A percentile compares a stretch with the other conserved stretches of the same genome.
phyloP scores from a whole-genome alignment of 2,888 invertebrate genomes.

The Lasioglossum zephyrum region DNA sequence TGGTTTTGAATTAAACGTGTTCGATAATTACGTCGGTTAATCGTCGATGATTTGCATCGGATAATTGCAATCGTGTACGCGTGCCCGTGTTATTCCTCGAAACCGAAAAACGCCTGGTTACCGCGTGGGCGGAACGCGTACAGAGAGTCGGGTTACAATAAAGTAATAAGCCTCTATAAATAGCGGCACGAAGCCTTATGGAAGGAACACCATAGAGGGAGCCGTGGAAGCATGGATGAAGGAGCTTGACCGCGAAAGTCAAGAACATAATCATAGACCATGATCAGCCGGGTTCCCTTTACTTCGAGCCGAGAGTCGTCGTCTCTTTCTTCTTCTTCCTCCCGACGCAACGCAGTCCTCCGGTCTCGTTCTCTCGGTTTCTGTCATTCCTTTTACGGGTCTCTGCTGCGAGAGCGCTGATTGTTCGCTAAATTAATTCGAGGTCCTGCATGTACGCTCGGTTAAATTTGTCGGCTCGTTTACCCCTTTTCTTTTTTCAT shows the following conservation, averaged over 20 bases:
- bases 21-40: not conserved
- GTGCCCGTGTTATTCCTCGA: not conserved
- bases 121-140: constrained; percentile 75
- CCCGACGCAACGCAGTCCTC: not conserved
- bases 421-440: constrained; percentile 53
- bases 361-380: constrained; percentile 37
- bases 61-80: not conserved
- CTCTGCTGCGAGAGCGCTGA: constrained; percentile 23
- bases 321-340: not conserved
- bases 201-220: constrained; percentile 68
- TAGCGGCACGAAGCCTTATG: constrained; percentile 71
- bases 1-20: not conserved
- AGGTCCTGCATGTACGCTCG: not conserved
- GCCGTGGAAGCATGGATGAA: constrained; percentile 71
- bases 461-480: constrained; percentile 15
- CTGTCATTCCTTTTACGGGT: constrained; percentile 52
- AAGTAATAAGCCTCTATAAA: constrained; percentile 82
- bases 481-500: not conserved
- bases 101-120: constrained; percentile 37
- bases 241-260: constrained; percentile 80
- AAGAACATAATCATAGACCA: constrained; percentile 81
- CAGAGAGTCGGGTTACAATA: constrained; percentile 76
- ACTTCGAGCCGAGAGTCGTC: constrained; percentile 8
- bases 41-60: constrained; percentile 25
- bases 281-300: constrained; percentile 61